A percentile compares a stretch with the other conserved stretches of the same genome.
Conservation (phyloP, 2,888 invertebrate species). For the Eupithecia exiguata region DNA sequence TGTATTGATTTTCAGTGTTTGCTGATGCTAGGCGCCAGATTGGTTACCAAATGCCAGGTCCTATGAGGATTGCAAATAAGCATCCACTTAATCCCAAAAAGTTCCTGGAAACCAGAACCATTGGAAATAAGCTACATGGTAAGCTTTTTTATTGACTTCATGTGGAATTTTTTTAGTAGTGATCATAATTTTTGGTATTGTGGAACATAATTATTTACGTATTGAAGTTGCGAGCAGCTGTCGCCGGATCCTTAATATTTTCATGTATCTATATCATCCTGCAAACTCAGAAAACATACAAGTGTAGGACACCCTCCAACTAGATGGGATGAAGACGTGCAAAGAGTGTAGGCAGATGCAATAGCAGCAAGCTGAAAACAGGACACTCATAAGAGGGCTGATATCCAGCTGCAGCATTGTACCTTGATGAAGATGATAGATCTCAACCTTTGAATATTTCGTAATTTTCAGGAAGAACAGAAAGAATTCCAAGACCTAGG, state of each 20-base stretch:
- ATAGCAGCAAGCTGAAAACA: background rate
- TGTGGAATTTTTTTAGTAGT: background rate
- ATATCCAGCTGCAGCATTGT: background rate
- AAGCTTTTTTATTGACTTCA: slow-evolving; percentile 29
- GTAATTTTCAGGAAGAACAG: slow-evolving; percentile 44
- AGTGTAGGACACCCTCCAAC: background rate
- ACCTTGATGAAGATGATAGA: background rate
- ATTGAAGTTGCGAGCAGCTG: no score
- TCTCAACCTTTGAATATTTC: background rate
- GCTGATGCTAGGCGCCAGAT: slow-evolving; percentile 75
- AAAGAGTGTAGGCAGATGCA: background rate
- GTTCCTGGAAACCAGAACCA: slow-evolving; percentile 60
- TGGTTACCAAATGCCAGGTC: slow-evolving; percentile 63
- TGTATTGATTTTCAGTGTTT: slow-evolving; percentile 61
- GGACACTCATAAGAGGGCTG: background rate
- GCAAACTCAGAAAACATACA: background rate
- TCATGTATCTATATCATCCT: background rate
- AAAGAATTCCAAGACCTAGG: slow-evolving; percentile 55
- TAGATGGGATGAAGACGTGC: background rate
- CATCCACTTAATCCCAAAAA: slow-evolving; percentile 57
- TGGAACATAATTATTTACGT: no score
- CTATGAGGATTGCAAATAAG: slow-evolving; percentile 44
- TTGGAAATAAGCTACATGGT: slow-evolving; percentile 59
- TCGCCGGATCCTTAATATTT: no score
- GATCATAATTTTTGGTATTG: no score